Evolutionary conservation across 2,113 vertebrate species (phyloP).

Genomic region (Heterotilapia buettikoferi): DNA sequence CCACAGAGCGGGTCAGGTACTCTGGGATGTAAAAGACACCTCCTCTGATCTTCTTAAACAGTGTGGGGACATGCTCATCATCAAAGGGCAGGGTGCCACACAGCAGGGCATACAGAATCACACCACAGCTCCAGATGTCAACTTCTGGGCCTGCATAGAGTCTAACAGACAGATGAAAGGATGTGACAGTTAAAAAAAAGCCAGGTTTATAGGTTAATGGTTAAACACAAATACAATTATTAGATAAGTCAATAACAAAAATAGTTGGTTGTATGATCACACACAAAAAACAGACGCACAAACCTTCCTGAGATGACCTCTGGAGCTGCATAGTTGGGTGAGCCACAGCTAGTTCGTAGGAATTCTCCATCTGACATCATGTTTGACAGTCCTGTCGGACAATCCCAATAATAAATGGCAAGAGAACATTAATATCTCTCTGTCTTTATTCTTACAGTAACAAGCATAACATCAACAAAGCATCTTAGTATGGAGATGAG

Average conservation of each 20-base stretch:
- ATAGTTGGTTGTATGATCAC: neutral
- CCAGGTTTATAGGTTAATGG: neutral
- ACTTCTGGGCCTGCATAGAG: conserved; percentile 96
- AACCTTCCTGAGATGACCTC: conserved; percentile 99
- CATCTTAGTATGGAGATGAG: neutral
- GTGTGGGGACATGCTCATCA: conserved; percentile 92
- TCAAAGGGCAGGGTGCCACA: conserved; percentile 97
- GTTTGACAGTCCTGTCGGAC: conserved; percentile 87
- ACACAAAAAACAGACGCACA: conserved; percentile 57
- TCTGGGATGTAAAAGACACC: conserved; percentile 99
- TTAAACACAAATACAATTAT: neutral
- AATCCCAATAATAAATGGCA: neutral
- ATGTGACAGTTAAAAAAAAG: neutral
- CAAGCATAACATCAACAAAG: neutral
- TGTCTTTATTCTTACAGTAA: neutral
- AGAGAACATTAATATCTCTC: neutral
- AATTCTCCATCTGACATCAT: conserved; percentile 99
- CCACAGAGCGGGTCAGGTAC: conserved; percentile 89
- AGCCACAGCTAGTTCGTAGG: conserved; percentile 94
- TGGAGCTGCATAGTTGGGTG: conserved; percentile 96
- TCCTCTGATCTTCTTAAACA: conserved; percentile 98
- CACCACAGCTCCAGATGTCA: conserved; percentile 97
- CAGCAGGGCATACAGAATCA: conserved; percentile 94
- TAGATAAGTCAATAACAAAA: no score
- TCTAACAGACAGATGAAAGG: conserved; percentile 47